Evolutionary conservation across 1,140 invertebrate species (phyloP).

Genomic region (Reticulitermes speratus): DNA sequence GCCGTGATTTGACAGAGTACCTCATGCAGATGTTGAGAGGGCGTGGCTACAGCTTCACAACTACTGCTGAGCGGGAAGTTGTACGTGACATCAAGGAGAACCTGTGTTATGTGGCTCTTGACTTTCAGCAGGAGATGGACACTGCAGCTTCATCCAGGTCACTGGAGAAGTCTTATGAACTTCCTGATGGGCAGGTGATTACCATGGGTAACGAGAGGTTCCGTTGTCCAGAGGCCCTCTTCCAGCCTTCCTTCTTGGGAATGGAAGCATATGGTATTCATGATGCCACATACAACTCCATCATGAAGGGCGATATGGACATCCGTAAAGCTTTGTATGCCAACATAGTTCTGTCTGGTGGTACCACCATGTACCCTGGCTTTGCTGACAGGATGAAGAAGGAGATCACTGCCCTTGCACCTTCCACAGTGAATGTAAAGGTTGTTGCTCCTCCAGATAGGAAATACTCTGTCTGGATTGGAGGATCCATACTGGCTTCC

Average conservation of each 20-base stretch:
- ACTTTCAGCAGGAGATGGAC: constrained; percentile 94
- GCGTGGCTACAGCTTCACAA: constrained; percentile 95
- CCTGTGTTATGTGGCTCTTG: constrained; percentile 85
- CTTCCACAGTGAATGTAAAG: constrained; percentile 76
- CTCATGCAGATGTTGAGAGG: constrained; percentile 96
- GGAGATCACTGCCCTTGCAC: constrained; percentile 74
- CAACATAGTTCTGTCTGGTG: constrained; percentile 93
- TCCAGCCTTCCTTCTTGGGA: constrained; percentile 93
- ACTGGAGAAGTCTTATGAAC: constrained; percentile 91
- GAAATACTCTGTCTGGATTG: constrained; percentile 85
- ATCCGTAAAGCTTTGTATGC: constrained; percentile 94
- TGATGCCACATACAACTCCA: constrained; percentile 94
- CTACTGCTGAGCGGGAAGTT: constrained; percentile 94
- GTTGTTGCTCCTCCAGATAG: constrained; percentile 83
- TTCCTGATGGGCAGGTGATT: constrained; percentile 94
- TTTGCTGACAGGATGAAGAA: constrained; percentile 77
- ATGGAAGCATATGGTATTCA: constrained; percentile 95
- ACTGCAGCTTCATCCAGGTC: constrained; percentile 88
- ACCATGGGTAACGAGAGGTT: constrained; percentile 96
- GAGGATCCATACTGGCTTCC: constrained; percentile 81
- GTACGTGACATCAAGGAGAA: constrained; percentile 95
- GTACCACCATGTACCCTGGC: constrained; percentile 96
- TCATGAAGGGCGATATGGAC: constrained; percentile 96
- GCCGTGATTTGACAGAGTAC: constrained; percentile 93
- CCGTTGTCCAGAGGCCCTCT: constrained; percentile 95